Evolutionary conservation across 2,888 invertebrate genomes (phyloP).

Genomic region (Pristionchus fissidentatus): DNA sequence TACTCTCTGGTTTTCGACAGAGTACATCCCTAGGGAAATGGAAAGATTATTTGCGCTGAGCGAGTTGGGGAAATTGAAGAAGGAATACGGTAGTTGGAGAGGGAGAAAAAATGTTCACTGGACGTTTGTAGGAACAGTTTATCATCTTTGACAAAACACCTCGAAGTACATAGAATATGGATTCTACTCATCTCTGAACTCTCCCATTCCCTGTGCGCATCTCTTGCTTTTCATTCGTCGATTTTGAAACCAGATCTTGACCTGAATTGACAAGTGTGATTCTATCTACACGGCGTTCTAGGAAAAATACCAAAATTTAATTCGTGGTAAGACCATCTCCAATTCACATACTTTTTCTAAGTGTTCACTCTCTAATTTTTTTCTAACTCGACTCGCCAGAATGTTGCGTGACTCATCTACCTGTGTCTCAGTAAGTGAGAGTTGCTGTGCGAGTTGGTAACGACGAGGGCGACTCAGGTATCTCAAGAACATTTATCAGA

Average conservation of each 20-base stretch:
- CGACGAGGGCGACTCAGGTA: slow-evolving; percentile 97
- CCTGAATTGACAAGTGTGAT: slow-evolving; percentile 87
- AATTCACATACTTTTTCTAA: too few relatives aligned
- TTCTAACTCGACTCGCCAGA: too few relatives aligned
- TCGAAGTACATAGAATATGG: neutral
- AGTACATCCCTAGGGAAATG: neutral
- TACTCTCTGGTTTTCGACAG: neutral
- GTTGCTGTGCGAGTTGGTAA: slow-evolving; percentile 96
- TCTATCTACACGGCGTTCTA: too few relatives aligned
- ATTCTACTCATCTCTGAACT: neutral
- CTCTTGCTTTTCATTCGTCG: slow-evolving; percentile 98
- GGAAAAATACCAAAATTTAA: too few relatives aligned
- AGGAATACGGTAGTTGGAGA: slow-evolving; percentile 31
- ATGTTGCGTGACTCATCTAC: slow-evolving; percentile 78
- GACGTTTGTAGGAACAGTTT: neutral
- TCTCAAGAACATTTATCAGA: slow-evolving; percentile 79
- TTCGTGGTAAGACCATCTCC: too few relatives aligned
- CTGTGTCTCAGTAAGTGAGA: slow-evolving; percentile 98
- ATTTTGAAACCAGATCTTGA: slow-evolving; percentile 89
- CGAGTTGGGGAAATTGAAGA: slow-evolving; percentile 1
- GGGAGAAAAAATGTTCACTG: too few relatives aligned
- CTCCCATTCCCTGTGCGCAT: slow-evolving; percentile 48
- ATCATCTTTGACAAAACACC: too few relatives aligned
- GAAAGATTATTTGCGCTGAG: slow-evolving; percentile 44
- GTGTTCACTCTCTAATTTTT: too few relatives aligned